Base-by-base conservation (phyloP, 2,888 invertebrate species). In the Muscina levida region DNA sequence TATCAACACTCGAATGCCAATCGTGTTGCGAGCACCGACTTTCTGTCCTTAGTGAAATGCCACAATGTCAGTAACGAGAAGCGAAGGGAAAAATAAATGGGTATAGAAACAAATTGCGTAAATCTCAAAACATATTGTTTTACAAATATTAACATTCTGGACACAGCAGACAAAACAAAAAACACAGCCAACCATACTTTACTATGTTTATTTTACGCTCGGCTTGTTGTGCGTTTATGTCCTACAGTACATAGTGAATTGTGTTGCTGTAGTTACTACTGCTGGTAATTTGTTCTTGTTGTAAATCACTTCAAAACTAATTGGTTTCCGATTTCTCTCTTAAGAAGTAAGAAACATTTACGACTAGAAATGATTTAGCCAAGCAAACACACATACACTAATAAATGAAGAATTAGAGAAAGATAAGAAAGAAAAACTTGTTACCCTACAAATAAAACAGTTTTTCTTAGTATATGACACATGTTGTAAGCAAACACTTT, bases 261-360 rank as follows among this genome's bases (percentile, higher is more conserved):
- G 15, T 15, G 39, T 59, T 59, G 57, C 59, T 59, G 59, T 59
- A 37, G 37, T 39, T 59, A 31, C 31, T 10, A 17, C 39, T 19
- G 17, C 19, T 57, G 15, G 57, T 15, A 19, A 19, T 51, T 51
- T 76, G 48, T 31, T 73, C n/a, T 53, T 73, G 73, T 65, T 77
- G 77, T 77, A 80, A 80, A 80, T 80, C 80, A 73, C 76, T 77
- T 77, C 57, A 77, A 76, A 80, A 77, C 77, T 80, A 80, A 80
- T 80, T 80, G 80, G 80, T 80, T 80, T 80, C 77, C 73, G 77
- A 80, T 77, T 77, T 80, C 77, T 8, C 66, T 80, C 77, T 72
- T 57, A 77, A 77, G 77, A 71, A 80, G 51, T 73, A 77, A 51
- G 48, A 80, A 77, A 77, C 77, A 80, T 71, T 80, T 73, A 57